phyloP scores from a whole-genome alignment of 53 echinoderm and acorn worm genomes.

The Echinometra lucunter region DNA sequence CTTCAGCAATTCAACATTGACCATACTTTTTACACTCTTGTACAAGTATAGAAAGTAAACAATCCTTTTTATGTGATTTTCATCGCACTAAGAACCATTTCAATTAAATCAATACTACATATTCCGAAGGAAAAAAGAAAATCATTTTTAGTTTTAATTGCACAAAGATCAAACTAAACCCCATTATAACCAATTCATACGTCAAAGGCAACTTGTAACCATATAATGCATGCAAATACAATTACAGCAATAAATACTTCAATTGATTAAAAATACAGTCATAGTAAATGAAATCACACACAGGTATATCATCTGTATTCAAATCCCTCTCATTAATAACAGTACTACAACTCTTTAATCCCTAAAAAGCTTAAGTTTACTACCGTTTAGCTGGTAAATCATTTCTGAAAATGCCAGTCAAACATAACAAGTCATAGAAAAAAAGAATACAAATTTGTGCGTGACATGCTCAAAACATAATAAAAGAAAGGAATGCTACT shows the following conservation, averaged over 20 bases:
- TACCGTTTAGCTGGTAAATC: neutral
- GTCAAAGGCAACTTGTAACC: slow-evolving; percentile 23
- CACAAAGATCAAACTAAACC: slow-evolving; percentile 9
- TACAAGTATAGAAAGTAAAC: neutral
- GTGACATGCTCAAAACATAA: neutral
- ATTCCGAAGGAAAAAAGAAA: neutral
- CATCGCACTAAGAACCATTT: neutral
- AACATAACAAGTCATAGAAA: neutral
- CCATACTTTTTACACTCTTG: neutral
- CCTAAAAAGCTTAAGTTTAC: neutral
- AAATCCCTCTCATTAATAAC: neutral
- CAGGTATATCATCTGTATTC: neutral
- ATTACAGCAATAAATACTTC: slow-evolving; percentile 39
- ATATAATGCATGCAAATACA: slow-evolving; percentile 14
- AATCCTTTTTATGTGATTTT: neutral
- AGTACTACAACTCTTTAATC: neutral
- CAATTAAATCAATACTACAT: neutral
- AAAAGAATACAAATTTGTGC: slow-evolving; percentile 11
- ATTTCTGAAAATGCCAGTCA: neutral
- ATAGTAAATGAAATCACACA: neutral
- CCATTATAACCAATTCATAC: neutral
- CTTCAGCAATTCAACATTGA: neutral
- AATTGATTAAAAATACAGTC: neutral
- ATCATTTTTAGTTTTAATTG: neutral
- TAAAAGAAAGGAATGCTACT: neutral